These are phyloP conservation scores for Coelopa pilipes DNA, from an alignment of 2,888 invertebrate genomes.

Conservation along the genomic window DNA sequence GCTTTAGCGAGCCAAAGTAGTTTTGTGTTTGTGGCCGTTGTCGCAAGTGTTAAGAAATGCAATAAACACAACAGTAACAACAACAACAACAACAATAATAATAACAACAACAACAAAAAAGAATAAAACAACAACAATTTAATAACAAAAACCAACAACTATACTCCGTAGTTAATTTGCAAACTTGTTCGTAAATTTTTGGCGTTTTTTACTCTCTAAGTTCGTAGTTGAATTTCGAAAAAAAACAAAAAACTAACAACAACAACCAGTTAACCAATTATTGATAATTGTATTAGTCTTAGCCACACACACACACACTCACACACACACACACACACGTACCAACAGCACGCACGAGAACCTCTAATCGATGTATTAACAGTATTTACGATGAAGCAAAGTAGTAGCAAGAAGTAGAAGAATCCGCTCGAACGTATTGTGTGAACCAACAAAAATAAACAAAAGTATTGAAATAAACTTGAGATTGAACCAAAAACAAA, in stretches of 20 bases:
- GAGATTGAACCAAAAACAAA: slow-evolving; percentile 1
- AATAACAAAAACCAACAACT: background rate
- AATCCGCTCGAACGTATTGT: background rate
- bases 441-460: background rate
- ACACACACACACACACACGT: too few relatives aligned
- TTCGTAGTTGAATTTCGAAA: background rate
- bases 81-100: slow-evolving; percentile 1
- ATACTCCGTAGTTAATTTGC: slow-evolving; percentile 16
- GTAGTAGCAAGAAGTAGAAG: background rate
- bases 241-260: background rate
- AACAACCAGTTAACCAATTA: too few relatives aligned
- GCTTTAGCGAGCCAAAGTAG: slow-evolving; percentile 1
- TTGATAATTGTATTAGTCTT: too few relatives aligned
- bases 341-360: too few relatives aligned
- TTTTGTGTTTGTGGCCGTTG: slow-evolving; percentile 11
- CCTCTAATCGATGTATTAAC: too few relatives aligned
- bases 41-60: background rate
- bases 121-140: background rate
- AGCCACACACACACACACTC: too few relatives aligned
- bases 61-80: background rate
- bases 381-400: too few relatives aligned
- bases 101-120: background rate
- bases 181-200: slow-evolving; percentile 8
- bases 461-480: slow-evolving; percentile 26
- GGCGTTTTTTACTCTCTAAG: too few relatives aligned